Percentiles rank a stretch among this genome's conserved stretches.
phyloP scores from a whole-genome alignment of 2,113 vertebrate genomes.

The Silurus asotus region DNA sequence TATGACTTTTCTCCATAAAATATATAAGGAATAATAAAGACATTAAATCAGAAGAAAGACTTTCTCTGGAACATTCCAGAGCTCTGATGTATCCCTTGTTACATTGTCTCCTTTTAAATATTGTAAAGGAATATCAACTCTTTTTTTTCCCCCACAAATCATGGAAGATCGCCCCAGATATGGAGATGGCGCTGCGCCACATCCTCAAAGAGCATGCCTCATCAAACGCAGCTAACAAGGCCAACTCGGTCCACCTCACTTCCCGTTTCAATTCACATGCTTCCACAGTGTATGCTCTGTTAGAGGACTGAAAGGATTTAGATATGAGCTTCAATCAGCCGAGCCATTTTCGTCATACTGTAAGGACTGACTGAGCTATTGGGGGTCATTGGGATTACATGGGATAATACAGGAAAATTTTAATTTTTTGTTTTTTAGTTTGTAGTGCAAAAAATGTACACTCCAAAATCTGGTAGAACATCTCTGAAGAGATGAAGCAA shows the following conservation, averaged over 20 bases:
- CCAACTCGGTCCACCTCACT: neutral
- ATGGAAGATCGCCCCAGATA: conserved; percentile 27
- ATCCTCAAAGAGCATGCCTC: conserved; percentile 24
- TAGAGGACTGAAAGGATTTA: neutral
- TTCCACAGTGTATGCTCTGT: neutral
- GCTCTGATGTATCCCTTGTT: neutral
- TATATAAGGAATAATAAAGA: neutral
- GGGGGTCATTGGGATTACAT: conserved; percentile 2
- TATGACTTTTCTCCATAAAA: no score
- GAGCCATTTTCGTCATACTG: neutral
- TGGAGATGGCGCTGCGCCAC: conserved; percentile 18
- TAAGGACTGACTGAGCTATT: neutral
- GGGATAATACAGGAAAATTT: neutral
- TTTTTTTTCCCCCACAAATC: neutral
- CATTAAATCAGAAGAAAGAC: neutral
- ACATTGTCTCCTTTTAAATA: neutral
- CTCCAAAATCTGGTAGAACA: no score
- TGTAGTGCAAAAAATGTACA: neutral
- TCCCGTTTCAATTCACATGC: neutral
- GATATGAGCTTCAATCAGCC: neutral
- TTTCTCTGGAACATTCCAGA: neutral
- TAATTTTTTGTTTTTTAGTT: neutral
- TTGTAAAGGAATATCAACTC: neutral
- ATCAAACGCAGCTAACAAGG: conserved; percentile 32
- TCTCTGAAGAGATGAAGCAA: no score